These are phyloP conservation scores for Salmo trutta DNA, from an alignment of 2,797 vertebrate species.

Conservation along the genomic window DNA sequence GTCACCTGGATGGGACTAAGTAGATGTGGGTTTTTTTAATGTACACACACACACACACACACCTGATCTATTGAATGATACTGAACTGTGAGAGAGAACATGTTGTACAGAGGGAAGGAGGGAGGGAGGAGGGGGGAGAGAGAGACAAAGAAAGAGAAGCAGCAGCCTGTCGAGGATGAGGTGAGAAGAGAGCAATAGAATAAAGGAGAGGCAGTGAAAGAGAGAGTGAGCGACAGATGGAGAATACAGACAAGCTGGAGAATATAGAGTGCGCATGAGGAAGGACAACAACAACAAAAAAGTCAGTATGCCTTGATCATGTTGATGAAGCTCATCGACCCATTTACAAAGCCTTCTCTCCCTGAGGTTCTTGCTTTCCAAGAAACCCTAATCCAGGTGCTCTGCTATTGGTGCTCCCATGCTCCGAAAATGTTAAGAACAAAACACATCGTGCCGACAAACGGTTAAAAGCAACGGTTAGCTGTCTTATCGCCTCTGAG, in stretches of 20 bases:
- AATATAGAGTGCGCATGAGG: not conserved
- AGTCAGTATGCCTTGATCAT: not conserved
- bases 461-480: too few species aligned
- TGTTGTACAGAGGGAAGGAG: not conserved
- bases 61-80: not conserved
- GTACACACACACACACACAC: not conserved
- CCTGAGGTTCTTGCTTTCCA: conserved; percentile 33
- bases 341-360: conserved; percentile 29
- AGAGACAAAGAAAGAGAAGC: not conserved
- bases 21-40: not conserved
- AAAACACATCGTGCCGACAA: not conserved
- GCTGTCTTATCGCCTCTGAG: too few species aligned
- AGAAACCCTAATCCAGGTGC: conserved; percentile 40
- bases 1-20: conserved; percentile 37
- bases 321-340: conserved; percentile 20
- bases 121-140: not conserved
- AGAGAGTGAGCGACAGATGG: not conserved
- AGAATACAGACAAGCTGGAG: not conserved
- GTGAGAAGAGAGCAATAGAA: not conserved
- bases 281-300: not conserved
- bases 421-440: not conserved
- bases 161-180: not conserved
- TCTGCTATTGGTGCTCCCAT: conserved; percentile 36
- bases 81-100: not conserved
- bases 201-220: not conserved